A percentile compares a stretch with the other conserved stretches of the same genome.
These are phyloP conservation scores for Busseola fusca DNA, from an alignment of 2,888 invertebrate genomes.

Conservation along the genomic window DNA sequence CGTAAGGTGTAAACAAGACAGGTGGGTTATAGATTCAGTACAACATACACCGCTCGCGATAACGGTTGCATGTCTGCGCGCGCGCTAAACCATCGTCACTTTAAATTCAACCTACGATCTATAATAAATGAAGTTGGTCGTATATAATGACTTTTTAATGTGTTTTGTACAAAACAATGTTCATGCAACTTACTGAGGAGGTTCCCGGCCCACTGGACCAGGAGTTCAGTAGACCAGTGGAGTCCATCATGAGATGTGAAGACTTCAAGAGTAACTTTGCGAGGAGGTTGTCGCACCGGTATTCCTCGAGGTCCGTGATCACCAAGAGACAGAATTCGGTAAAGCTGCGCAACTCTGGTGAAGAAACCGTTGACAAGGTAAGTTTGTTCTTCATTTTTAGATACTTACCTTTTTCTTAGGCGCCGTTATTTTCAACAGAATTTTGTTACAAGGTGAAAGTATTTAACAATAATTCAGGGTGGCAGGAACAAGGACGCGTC, in stretches of 20 bases:
- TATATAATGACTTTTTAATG: slow-evolving; percentile 68
- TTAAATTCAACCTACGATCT: slow-evolving; percentile 60
- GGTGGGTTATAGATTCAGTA: slow-evolving; percentile 49
- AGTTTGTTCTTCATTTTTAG: too few relatives aligned
- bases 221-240: slow-evolving; percentile 82
- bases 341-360: slow-evolving; percentile 70
- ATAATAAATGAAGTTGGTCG: slow-evolving; percentile 66
- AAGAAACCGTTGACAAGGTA: slow-evolving; percentile 71
- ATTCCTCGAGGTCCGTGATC: slow-evolving; percentile 74
- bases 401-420: slow-evolving; percentile 11
- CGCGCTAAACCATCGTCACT: slow-evolving; percentile 60
- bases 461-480: slow-evolving; percentile 4
- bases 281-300: slow-evolving; percentile 84
- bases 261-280: slow-evolving; percentile 87
- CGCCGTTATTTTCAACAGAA: neutral
- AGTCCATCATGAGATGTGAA: slow-evolving; percentile 86
- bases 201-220: slow-evolving; percentile 69
- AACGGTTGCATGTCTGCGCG: slow-evolving; percentile 63
- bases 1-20: slow-evolving; percentile 44
- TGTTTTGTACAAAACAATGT: slow-evolving; percentile 72
- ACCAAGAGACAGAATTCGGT: slow-evolving; percentile 71
- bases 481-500: neutral
- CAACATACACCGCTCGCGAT: slow-evolving; percentile 49
- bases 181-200: slow-evolving; percentile 71
- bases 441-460: slow-evolving; percentile 42